Conservation (phyloP, 2,113 vertebrate genomes). For the Gallinago paraguaiae region DNA sequence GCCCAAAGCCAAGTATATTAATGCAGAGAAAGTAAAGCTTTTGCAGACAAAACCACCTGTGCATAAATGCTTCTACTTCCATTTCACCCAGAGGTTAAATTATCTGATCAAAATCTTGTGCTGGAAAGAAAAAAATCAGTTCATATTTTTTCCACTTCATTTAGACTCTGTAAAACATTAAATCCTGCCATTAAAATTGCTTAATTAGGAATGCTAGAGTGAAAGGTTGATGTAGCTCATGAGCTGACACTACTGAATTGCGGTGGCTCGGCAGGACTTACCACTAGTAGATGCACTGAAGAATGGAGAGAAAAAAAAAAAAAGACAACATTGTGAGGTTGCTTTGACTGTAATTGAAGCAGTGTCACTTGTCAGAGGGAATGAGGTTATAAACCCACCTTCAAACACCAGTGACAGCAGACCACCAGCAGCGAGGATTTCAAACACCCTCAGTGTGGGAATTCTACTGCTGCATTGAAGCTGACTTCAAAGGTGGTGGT, state of each 20-base stretch:
- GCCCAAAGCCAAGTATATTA: not conserved
- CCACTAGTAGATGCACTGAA: not conserved
- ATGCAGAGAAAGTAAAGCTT: not conserved
- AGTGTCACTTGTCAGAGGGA: not conserved
- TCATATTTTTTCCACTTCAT: constrained; percentile 48
- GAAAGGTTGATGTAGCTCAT: constrained; percentile 29
- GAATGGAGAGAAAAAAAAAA: not conserved
- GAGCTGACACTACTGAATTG: not conserved
- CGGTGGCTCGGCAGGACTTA: not conserved
- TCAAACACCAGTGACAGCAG: not conserved
- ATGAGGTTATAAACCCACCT: not conserved
- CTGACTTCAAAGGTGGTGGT: not conserved
- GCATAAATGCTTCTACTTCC: constrained; percentile 22
- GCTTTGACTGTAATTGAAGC: not conserved
- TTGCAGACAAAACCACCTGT: constrained; percentile 19
- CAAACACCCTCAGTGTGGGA: not conserved
- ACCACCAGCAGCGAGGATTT: not conserved
- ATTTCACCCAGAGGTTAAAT: constrained; percentile 47
- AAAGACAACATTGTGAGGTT: not conserved
- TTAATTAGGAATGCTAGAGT: constrained; percentile 27
- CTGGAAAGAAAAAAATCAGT: not conserved
- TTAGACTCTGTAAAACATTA: constrained; percentile 54
- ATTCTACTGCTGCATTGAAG: not conserved
- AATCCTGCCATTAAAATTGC: constrained; percentile 27
- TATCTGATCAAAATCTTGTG: constrained; percentile 39